Evolutionary conservation across 2,888 invertebrate species (phyloP).

Genomic region (Fragum whitleyi): DNA sequence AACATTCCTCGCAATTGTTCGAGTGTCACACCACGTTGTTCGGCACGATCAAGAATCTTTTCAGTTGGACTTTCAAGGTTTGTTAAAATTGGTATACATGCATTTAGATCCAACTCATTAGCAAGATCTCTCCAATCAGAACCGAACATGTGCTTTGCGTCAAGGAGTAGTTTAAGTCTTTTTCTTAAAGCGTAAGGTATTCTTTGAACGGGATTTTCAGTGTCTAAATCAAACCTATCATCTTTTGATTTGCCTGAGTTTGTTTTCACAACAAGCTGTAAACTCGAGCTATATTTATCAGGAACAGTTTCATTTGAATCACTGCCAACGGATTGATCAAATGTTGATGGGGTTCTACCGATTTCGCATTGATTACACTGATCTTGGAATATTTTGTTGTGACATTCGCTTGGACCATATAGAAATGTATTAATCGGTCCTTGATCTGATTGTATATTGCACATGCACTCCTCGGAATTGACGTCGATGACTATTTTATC

Average conservation of each 20-base stretch:
- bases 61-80: constrained; percentile 61
- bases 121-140: constrained; percentile 70
- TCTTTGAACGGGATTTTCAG: neutral
- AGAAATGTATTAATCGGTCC: neutral
- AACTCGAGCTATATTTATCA: too few relatives aligned
- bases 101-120: constrained; percentile 52
- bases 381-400: neutral
- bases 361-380: too few relatives aligned
- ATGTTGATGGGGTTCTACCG: neutral
- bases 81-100: constrained; percentile 60
- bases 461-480: neutral
- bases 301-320: neutral
- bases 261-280: neutral
- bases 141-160: constrained; percentile 48
- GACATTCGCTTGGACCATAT: neutral
- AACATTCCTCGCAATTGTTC: constrained; percentile 44
- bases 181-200: constrained; percentile 52
- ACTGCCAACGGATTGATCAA: neutral
- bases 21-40: constrained; percentile 44
- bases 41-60: constrained; percentile 55
- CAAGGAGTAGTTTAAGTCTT: constrained; percentile 63
- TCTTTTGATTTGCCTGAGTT: neutral
- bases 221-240: constrained; percentile 2
- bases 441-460: too few relatives aligned
- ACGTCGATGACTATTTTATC: constrained; percentile 32